Conservation (phyloP, 2,888 invertebrate species). For the Malachius bipustulatus region DNA sequence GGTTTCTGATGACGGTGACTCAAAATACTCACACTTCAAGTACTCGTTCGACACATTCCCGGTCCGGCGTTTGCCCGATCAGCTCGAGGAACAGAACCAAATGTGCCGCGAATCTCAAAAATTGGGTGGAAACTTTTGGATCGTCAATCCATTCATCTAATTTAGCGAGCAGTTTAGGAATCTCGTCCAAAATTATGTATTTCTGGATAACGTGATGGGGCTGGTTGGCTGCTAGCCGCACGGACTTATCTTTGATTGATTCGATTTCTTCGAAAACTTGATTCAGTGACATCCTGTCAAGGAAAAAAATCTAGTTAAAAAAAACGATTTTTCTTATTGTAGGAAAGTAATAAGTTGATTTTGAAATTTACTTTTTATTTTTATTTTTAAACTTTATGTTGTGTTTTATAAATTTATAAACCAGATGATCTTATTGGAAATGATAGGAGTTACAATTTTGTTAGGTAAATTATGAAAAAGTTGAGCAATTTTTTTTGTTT, state of each 20-base stretch:
- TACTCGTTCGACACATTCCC: conserved; percentile 62
- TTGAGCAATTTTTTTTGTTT: too few relatives aligned
- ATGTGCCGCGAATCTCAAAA: conserved; percentile 75
- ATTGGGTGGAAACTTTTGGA: conserved; percentile 41
- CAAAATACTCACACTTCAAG: conserved; percentile 50
- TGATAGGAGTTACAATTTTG: too few relatives aligned
- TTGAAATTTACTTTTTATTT: too few relatives aligned
- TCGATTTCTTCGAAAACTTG: conserved; percentile 57
- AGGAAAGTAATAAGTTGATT: conserved; percentile 7
- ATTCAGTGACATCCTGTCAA: conserved; percentile 56
- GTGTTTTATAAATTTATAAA: too few relatives aligned
- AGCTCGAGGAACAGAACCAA: conserved; percentile 70
- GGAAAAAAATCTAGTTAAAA: too few relatives aligned
- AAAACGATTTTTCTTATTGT: conserved; percentile 5
- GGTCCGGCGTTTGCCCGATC: conserved; percentile 59
- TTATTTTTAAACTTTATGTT: too few relatives aligned
- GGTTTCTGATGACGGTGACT: background rate
- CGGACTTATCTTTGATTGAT: conserved; percentile 44
- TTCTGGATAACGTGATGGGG: conserved; percentile 72
- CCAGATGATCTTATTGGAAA: too few relatives aligned
- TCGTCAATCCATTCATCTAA: conserved; percentile 54
- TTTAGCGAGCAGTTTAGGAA: conserved; percentile 58
- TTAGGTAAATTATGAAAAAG: too few relatives aligned
- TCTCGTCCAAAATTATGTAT: conserved; percentile 70
- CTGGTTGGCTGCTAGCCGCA: conserved; percentile 47